Percentiles rank a stretch among this genome's conserved stretches.
phyloP scores from a whole-genome alignment of 2,113 vertebrate species.

The Shinisaurus crocodilurus region DNA sequence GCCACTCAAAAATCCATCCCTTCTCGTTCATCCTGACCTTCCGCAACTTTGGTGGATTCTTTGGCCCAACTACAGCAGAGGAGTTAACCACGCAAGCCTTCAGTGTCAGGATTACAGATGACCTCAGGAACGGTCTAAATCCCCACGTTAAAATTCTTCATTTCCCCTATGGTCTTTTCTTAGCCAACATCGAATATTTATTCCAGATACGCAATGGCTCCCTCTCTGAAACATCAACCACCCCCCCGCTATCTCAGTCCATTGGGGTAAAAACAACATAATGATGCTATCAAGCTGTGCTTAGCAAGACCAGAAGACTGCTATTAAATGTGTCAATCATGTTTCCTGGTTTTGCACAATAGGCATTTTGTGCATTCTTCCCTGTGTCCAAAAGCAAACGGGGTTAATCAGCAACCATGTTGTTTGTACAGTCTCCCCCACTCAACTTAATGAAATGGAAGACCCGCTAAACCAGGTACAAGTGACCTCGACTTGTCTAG shows the following conservation, averaged over 20 bases:
- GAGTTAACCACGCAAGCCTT: conserved; percentile 36
- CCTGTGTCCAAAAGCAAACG: not conserved
- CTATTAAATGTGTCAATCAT: not conserved
- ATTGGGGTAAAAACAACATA: conserved; percentile 44
- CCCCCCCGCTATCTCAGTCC: conserved; percentile 7
- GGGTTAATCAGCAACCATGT: conserved; percentile 13
- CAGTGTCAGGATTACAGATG: conserved; percentile 7
- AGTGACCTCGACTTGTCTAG: conserved; percentile 12
- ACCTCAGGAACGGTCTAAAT: conserved; percentile 43
- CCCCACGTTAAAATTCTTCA: conserved; percentile 53
- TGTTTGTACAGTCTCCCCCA: not conserved
- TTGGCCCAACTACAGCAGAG: conserved; percentile 25
- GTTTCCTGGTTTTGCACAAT: conserved; percentile 13
- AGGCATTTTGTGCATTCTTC: conserved; percentile 11
- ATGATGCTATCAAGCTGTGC: conserved; percentile 16
- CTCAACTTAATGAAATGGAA: conserved; percentile 22
- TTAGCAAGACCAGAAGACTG: conserved; percentile 27
- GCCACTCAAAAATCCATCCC: not conserved
- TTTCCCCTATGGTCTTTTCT: conserved; percentile 58
- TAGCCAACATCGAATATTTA: conserved; percentile 21
- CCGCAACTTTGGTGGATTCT: not conserved
- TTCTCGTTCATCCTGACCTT: conserved; percentile 37
- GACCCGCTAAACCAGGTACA: conserved; percentile 35
- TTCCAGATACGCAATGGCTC: conserved; percentile 35
- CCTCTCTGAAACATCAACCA: conserved; percentile 21